Conservation (phyloP, 2,888 invertebrate genomes). For the Cactoblastis cactorum region DNA sequence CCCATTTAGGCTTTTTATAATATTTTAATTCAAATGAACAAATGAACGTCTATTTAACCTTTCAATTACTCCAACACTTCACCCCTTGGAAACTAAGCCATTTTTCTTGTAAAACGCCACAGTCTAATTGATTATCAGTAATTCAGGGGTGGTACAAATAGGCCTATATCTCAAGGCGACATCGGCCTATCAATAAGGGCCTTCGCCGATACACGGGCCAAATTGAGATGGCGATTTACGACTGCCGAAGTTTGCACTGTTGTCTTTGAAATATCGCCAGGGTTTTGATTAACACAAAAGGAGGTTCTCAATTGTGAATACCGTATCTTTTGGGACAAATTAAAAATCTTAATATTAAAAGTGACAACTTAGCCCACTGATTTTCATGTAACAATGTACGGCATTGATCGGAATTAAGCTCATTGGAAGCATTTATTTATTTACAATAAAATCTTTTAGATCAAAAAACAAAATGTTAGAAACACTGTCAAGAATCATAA, state of each 20-base stretch:
- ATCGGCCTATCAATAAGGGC: slow-evolving; percentile 69
- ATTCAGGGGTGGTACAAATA: slow-evolving; percentile 37
- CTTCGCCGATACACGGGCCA: slow-evolving; percentile 38
- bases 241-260: slow-evolving; percentile 13
- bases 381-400: too few relatives aligned
- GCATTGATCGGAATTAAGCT: too few relatives aligned
- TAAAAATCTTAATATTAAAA: too few relatives aligned
- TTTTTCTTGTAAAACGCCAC: slow-evolving; percentile 12
- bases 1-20: too few relatives aligned
- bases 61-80: slow-evolving; percentile 11
- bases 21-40: too few relatives aligned
- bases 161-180: slow-evolving; percentile 66
- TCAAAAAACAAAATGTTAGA: too few relatives aligned
- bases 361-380: too few relatives aligned
- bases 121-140: slow-evolving; percentile 15
- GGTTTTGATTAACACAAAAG: background rate
- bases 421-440: too few relatives aligned
- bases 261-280: background rate
- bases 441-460: too few relatives aligned
- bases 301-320: background rate
- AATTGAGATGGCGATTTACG: slow-evolving; percentile 53
- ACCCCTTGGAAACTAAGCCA: slow-evolving; percentile 2
- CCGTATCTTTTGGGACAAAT: too few relatives aligned
- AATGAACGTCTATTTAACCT: slow-evolving; percentile 20
- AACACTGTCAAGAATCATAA: too few relatives aligned